Conservation (phyloP, 2,113 vertebrate genomes). For the Centropristis striata region DNA sequence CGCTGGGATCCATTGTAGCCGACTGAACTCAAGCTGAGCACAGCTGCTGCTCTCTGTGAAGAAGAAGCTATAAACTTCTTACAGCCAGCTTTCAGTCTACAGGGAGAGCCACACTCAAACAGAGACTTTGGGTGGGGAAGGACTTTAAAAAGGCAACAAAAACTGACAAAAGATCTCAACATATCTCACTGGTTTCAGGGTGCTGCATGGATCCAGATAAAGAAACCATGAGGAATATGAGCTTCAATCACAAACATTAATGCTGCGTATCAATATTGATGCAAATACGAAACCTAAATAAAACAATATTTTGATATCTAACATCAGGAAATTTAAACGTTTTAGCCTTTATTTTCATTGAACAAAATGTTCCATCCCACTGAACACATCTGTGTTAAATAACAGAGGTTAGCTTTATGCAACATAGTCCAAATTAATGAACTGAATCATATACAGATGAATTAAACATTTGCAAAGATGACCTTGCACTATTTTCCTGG, state of each 20-base stretch:
- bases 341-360: no score
- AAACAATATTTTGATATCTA: not conserved
- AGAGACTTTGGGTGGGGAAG: slow-evolving; percentile 1
- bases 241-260: not conserved
- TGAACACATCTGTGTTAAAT: no score
- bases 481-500: no score
- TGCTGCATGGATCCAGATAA: not conserved
- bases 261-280: not conserved
- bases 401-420: no score
- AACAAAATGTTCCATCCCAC: no score
- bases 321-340: not conserved
- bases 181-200: not conserved
- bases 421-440: no score
- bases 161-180: not conserved
- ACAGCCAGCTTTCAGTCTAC: slow-evolving; percentile 14
- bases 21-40: slow-evolving; percentile 23
- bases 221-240: not conserved
- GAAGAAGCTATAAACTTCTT: not conserved
- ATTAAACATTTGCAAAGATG: no score
- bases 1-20: slow-evolving; percentile 17
- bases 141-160: not conserved
- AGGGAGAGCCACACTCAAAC: slow-evolving; percentile 4
- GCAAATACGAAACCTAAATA: not conserved
- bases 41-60: slow-evolving; percentile 29
- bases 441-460: no score